Evolutionary conservation across 2,888 invertebrate species (phyloP), one percentile per base, ranked within the genome.

Genomic region (Acanthosoma haemorrhoidale): DNA sequence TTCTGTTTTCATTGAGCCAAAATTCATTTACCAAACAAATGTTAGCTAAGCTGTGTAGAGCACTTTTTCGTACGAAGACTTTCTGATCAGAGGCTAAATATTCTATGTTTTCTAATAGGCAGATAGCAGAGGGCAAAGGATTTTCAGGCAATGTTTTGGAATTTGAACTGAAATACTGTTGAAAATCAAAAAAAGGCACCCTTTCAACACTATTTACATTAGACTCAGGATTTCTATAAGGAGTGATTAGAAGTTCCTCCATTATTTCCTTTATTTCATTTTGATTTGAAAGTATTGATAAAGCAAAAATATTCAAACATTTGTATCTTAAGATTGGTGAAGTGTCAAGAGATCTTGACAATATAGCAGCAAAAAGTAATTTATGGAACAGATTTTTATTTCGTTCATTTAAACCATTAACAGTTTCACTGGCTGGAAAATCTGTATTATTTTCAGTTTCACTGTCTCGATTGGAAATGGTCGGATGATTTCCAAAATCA

Each of bases 311-410:
- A 51, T 51, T 51, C 51, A 89, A 82, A 3, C 88, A 87, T 77
- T 86, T 84, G 58, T 85, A 83, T 58, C 89, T 82, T 41, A 89
- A 83, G 73, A 84, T 80, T 74, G 84, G 82, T 2, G 87, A 85
- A 5, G 79, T 79, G 78, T 88, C 88, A 69, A 80, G 76, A 68
- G 83, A 83, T 41, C 85, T 82, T 57, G 82, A 82, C 73, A 83
- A 80, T 63, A 85, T 79, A 4, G 83, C 83, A 15, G 81, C 82
- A 71, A 87, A 76, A 8, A 86, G 74, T 39, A 41, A 15, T 36
- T 29, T 64, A 2, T 3, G 21, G 15, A 64, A 9, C 1, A 61
- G 34, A 6, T 36, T 36, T 38, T 38, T 34, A 51, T 51, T 51
- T 25, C n/a, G 13, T n/a, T 6, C 75, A 2, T 75, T 75, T 15